phyloP scores from a whole-genome alignment of 2,888 invertebrate species.

The Hirtodrosophila cameraria region DNA sequence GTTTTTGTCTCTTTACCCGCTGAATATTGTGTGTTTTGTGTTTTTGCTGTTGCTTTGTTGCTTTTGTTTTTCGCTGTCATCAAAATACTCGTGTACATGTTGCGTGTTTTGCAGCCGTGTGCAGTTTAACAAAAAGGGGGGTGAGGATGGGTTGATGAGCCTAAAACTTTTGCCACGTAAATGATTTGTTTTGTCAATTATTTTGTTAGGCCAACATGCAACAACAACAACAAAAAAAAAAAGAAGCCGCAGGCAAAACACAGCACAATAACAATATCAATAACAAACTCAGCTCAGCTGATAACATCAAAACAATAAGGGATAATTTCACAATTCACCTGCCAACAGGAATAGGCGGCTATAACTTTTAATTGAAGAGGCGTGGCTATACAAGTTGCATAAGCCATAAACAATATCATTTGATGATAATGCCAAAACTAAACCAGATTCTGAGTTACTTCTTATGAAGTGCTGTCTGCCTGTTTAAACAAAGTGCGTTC shows the following conservation, averaged over 20 bases:
- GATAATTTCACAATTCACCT: conserved; percentile 34
- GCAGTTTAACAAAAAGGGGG: conserved; percentile 51
- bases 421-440: conserved; percentile 34
- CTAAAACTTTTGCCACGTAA: conserved; percentile 74
- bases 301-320: conserved; percentile 75
- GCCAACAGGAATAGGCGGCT: conserved; percentile 4
- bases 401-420: conserved; percentile 54
- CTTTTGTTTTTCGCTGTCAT: conserved; percentile 57
- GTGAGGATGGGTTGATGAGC: no score
- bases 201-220: conserved; percentile 79
- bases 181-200: conserved; percentile 80
- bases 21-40: conserved; percentile 5
- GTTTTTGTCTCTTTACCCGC: conserved; percentile 9
- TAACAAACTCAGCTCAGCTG: conserved; percentile 39
- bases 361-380: conserved; percentile 61
- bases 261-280: not conserved
- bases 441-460: conserved; percentile 4
- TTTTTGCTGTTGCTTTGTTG: conserved; percentile 30
- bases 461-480: conserved; percentile 33
- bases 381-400: conserved; percentile 59
- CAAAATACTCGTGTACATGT: conserved; percentile 61
- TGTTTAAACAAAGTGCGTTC: conserved; percentile 60
- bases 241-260: conserved; percentile 18
- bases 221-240: no score
- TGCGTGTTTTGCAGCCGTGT: conserved; percentile 73